Base-by-base conservation (phyloP, 2,797 vertebrate species). In the Rhinella marina region DNA sequence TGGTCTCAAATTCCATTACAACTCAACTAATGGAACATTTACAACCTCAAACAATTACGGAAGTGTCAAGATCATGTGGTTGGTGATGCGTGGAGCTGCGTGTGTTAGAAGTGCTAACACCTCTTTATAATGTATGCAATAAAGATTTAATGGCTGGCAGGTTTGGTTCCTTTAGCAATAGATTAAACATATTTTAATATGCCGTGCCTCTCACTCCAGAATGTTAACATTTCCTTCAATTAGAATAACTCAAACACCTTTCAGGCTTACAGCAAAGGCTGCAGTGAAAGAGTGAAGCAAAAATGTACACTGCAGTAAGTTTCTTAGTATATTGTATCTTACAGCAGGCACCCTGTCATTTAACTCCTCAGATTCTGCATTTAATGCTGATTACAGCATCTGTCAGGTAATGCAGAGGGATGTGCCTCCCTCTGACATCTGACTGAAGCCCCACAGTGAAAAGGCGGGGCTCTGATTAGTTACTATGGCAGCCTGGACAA, bases 111-210 rank as follows among this genome's bases (percentile, higher is more conserved):
- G 62, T 50, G 59, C 85, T 84, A 88, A 88, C 88, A 89, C 85
- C 85, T 89, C 81, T 89, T 86, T 89, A 89, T 86, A 89, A 89
- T 86, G 88, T 84, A 88, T 84, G 86, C 70, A 90, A 76, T 90
- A 85, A 90, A 90, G 86, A 88, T 90, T 90, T 85, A 88, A 87
- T 88, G 86, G 86, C 89, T 90, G 89, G 78, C 86, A 82, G 86
- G 83, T 90, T 88, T 76, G 81, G 72, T 86, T 86, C 75, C 81
- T 89, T 89, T 80, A 80, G 81, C 61, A 82, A 84, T 83, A 89
- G 85, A 89, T 89, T 89, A 89, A 89, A 87, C 81, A 84, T 83
- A 89, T 89, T 89, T 89, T 89, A 87, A 89, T 89, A 89, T 79
- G 85, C 70, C 21, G 23, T 54, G 81, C 85, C 75, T 83, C 54